Conservation (phyloP, 1,140 invertebrate genomes). For the Plectrocnemia conspersa region DNA sequence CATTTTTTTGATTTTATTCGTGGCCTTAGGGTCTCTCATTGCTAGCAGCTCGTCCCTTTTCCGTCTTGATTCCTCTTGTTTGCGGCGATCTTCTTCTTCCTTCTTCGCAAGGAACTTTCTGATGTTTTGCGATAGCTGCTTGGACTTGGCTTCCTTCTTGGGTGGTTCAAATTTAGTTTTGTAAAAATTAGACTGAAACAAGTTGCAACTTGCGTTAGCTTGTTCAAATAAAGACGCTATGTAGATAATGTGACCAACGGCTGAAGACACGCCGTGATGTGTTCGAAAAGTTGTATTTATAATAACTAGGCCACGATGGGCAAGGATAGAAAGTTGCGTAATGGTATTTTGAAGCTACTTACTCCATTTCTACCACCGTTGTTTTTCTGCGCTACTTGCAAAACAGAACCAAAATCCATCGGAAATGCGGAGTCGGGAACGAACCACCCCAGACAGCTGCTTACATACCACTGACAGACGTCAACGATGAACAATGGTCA, state of each 20-base stretch:
- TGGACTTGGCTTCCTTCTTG: conserved; percentile 69
- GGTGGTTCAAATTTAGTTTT: conserved; percentile 74
- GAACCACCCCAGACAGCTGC: neutral
- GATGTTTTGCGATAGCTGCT: conserved; percentile 67
- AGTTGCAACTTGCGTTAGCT: conserved; percentile 21
- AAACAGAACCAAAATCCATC: conserved; percentile 61
- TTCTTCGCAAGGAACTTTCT: conserved; percentile 76
- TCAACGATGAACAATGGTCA: too few relatives aligned
- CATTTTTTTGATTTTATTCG: conserved; percentile 61
- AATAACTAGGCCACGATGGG: too few relatives aligned
- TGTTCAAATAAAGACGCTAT: conserved; percentile 8
- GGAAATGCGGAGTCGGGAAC: conserved; percentile 16
- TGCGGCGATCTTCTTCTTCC: conserved; percentile 70
- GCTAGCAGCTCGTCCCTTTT: conserved; percentile 64
- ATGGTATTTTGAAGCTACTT: conserved; percentile 34
- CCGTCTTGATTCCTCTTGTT: conserved; percentile 58
- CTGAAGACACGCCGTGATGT: too few relatives aligned
- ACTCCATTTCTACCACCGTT: conserved; percentile 45
- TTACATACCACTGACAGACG: conserved; percentile 6
- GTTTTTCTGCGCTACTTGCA: conserved; percentile 59
- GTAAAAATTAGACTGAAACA: conserved; percentile 57
- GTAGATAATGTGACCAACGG: conserved; percentile 10
- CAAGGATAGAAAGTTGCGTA: too few relatives aligned
- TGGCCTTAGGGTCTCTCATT: conserved; percentile 68
- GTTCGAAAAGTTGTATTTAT: too few relatives aligned